These are phyloP conservation scores for Paraescarpia echinospica DNA, from an alignment of 1,140 invertebrate species.

Conservation along the genomic window DNA sequence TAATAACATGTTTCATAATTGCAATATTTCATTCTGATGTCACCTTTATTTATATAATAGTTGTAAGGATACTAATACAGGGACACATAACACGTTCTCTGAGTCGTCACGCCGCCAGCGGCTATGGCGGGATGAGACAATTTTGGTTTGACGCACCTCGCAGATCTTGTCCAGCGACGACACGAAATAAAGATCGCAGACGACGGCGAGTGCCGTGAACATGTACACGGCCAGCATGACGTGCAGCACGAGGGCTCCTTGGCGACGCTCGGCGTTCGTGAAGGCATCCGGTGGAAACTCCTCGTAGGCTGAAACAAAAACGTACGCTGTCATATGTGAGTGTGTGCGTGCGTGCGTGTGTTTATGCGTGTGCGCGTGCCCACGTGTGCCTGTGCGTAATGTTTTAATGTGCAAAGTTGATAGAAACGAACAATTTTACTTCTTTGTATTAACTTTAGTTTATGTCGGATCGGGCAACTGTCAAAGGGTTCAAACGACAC, in stretches of 20 bases:
- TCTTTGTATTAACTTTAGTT: too few species aligned
- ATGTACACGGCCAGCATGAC: conserved; percentile 42
- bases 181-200: conserved; percentile 57
- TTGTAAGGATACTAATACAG: neutral
- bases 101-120: neutral
- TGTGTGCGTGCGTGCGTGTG: too few species aligned
- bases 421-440: too few species aligned
- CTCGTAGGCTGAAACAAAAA: conserved; percentile 64
- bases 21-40: too few species aligned
- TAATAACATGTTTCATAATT: too few species aligned
- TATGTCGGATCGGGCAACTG: too few species aligned
- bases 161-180: conserved; percentile 52
- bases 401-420: neutral
- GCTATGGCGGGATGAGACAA: neutral
- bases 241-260: conserved; percentile 46
- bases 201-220: conserved; percentile 48
- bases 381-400: neutral
- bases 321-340: conserved; percentile 64
- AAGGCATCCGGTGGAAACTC: conserved; percentile 55
- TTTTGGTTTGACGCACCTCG: conserved; percentile 30
- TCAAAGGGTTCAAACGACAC: too few species aligned
- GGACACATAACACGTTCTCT: neutral
- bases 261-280: conserved; percentile 45
- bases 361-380: too few species aligned
- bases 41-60: neutral